These are phyloP conservation scores for Xylophagus ater DNA, from an alignment of 2,888 invertebrate species.

Conservation along the genomic window DNA sequence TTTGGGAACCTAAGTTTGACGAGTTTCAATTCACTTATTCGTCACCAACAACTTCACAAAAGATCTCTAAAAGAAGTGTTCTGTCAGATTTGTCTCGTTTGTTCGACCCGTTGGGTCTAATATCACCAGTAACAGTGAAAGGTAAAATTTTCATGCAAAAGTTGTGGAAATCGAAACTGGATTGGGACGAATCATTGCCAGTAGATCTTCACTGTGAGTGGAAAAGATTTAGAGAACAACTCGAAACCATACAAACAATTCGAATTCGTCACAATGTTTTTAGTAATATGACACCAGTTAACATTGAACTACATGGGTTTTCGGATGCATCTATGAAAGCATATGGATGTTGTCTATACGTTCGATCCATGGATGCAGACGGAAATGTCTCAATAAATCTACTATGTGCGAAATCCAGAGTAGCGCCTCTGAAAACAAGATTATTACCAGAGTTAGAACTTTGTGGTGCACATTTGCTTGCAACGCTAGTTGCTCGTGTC, in stretches of 20 bases:
- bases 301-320: conserved; percentile 12
- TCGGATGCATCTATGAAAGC: conserved; percentile 11
- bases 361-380: neutral
- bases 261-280: conserved; percentile 7
- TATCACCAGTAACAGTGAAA: conserved; percentile 4
- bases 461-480: conserved; percentile 21
- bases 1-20: conserved; percentile 4
- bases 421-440: conserved; percentile 13
- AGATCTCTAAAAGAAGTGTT: conserved; percentile 3
- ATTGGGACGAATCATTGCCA: conserved; percentile 12
- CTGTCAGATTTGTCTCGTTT: conserved; percentile 1
- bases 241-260: neutral
- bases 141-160: conserved; percentile 11
- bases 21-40: neutral
- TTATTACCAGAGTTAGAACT: conserved; percentile 25
- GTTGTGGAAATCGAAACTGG: conserved; percentile 3
- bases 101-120: conserved; percentile 11
- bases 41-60: no score
- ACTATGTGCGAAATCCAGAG: conserved; percentile 7
- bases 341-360: conserved; percentile 7
- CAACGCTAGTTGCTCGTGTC: conserved; percentile 13
- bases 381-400: neutral
- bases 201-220: neutral
- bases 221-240: neutral
- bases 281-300: neutral